phyloP scores from a whole-genome alignment of 2,797 vertebrate genomes.

The Triplophysa bombifrons region DNA sequence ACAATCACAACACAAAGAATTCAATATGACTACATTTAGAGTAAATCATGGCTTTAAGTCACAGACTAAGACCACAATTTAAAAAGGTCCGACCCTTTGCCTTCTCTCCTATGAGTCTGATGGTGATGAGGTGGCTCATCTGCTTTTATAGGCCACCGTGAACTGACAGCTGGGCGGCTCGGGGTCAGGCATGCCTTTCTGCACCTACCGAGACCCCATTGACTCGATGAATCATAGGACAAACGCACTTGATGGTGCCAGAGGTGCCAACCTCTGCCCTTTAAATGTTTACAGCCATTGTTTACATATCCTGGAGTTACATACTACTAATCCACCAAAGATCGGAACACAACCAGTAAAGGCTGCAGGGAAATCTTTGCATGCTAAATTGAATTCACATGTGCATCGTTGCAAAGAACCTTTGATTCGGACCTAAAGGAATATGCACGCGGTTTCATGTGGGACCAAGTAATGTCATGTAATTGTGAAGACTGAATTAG shows the following conservation, averaged over 20 bases:
- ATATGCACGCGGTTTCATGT: too few relatives aligned
- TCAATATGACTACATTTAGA: not conserved
- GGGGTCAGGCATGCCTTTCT: conserved; percentile 18
- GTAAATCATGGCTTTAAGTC: not conserved
- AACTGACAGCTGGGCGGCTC: conserved; percentile 49
- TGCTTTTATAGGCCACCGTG: conserved; percentile 38
- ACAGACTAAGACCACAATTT: not conserved
- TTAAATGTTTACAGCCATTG: conserved; percentile 34
- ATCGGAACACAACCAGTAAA: conserved; percentile 38
- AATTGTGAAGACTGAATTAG: conserved; percentile 4
- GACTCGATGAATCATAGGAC: conserved; percentile 28
- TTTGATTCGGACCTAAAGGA: not conserved
- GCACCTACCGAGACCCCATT: conserved; percentile 29
- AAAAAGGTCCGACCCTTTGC: not conserved
- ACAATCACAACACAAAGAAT: not conserved
- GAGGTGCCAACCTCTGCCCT: conserved; percentile 36
- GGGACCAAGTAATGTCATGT: not conserved
- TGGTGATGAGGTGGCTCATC: conserved; percentile 38
- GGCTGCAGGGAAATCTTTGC: not conserved
- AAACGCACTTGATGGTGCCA: conserved; percentile 29
- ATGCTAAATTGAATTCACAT: not conserved
- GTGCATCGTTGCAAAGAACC: not conserved
- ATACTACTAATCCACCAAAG: conserved; percentile 21
- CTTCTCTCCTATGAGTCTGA: not conserved
- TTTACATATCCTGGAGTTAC: conserved; percentile 30